phyloP scores from a whole-genome alignment of 2,113 vertebrate species.

The Misgurnus anguillicaudatus region DNA sequence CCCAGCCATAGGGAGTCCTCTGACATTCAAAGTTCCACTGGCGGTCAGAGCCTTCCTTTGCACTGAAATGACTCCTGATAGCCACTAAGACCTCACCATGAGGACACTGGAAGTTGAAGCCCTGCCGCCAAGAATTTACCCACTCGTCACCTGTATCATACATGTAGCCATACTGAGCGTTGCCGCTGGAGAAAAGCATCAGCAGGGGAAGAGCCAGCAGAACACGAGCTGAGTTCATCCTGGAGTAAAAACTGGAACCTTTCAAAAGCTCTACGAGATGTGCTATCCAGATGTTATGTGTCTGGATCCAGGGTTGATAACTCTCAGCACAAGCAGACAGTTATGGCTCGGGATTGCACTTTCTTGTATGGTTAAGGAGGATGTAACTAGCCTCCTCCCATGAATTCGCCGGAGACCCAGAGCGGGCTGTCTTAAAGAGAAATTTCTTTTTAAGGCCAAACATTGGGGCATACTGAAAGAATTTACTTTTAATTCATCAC shows the following conservation, averaged over 20 bases:
- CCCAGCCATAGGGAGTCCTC: slow-evolving; percentile 81
- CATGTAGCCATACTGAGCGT: slow-evolving; percentile 76
- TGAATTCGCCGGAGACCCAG: neutral
- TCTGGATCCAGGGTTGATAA: slow-evolving; percentile 79
- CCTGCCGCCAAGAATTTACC: slow-evolving; percentile 88
- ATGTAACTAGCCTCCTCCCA: slow-evolving; percentile 54
- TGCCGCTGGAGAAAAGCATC: slow-evolving; percentile 59
- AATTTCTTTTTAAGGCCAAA: slow-evolving; percentile 43
- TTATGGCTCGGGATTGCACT: slow-evolving; percentile 63
- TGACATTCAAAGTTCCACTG: slow-evolving; percentile 94
- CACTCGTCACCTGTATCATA: slow-evolving; percentile 80
- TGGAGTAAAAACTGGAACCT: slow-evolving; percentile 55
- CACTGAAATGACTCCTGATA: slow-evolving; percentile 86
- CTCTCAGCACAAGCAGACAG: slow-evolving; percentile 66
- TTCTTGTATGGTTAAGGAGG: slow-evolving; percentile 76
- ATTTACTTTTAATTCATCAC: slow-evolving; percentile 25
- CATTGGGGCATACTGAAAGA: neutral
- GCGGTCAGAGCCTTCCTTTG: slow-evolving; percentile 88
- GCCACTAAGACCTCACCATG: slow-evolving; percentile 90
- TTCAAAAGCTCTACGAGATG: slow-evolving; percentile 67
- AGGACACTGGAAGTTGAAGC: slow-evolving; percentile 96
- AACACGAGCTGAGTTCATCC: slow-evolving; percentile 78
- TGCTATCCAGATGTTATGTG: slow-evolving; percentile 89
- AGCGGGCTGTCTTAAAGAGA: slow-evolving; percentile 36
- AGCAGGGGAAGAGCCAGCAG: slow-evolving; percentile 73